phyloP scores from a whole-genome alignment of 2,797 vertebrate genomes.

The Macropodus opercularis region DNA sequence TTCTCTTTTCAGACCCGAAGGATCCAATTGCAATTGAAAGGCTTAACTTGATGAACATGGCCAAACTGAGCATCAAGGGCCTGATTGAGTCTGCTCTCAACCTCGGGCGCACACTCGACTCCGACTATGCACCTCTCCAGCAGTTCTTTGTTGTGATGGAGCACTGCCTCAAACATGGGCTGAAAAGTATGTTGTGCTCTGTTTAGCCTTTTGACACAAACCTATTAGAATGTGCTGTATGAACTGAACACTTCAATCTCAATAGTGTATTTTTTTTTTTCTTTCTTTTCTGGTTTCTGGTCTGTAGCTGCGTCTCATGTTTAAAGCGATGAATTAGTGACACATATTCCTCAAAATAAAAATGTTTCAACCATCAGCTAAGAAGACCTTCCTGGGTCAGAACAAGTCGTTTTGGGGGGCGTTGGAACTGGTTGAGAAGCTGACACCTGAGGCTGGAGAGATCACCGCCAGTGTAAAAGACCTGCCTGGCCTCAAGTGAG shows the following conservation, averaged over 20 bases:
- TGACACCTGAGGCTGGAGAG: conserved; percentile 96
- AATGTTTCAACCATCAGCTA: conserved; percentile 77
- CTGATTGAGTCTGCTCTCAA: conserved; percentile 97
- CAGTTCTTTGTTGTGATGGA: conserved; percentile 99
- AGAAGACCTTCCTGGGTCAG: conserved; percentile 98
- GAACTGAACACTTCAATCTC: no score
- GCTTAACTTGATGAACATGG: conserved; percentile 99
- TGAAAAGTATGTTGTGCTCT: conserved; percentile 86
- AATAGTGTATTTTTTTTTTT: background rate
- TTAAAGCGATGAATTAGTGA: background rate
- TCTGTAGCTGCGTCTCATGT: background rate
- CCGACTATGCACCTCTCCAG: conserved; percentile 96
- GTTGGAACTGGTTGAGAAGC: conserved; percentile 96
- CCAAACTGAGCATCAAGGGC: conserved; percentile 98
- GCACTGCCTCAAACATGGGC: conserved; percentile 95
- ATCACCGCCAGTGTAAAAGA: conserved; percentile 99
- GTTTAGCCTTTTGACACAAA: background rate
- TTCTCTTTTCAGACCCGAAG: conserved; percentile 88
- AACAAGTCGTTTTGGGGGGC: conserved; percentile 99
- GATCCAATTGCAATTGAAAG: conserved; percentile 97
- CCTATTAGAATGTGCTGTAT: background rate
- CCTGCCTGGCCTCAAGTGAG: conserved; percentile 96
- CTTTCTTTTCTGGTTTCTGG: background rate
- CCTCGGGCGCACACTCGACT: conserved; percentile 94
- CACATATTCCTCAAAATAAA: background rate